Evolutionary conservation across 2,797 vertebrate genomes (phyloP), one percentile per base, ranked within the genome.

Genomic region (Capromys pilorides): DNA sequence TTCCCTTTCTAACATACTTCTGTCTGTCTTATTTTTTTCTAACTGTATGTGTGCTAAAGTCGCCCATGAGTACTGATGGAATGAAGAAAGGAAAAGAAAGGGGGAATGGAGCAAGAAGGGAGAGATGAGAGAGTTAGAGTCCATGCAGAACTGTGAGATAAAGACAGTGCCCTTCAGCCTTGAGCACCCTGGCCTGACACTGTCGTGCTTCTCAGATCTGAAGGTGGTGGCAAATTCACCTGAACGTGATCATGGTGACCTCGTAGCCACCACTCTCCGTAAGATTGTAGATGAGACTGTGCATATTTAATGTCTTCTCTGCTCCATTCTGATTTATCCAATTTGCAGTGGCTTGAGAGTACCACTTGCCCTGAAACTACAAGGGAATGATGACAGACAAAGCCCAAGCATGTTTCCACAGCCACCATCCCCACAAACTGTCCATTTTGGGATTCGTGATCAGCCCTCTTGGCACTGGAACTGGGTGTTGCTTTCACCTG

Each of bases 211-310:
- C 49, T 64, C 51, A 14, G 51, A 1, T 11, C 36, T 3, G 11
- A 2, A 71, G 2, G 64, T 41, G 54, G 33, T 11, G 36, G 62
- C 6, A 2, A 79, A 67, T 12, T 71, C 95, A 96, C 96, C 39
- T 49, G 73, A 95, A 19, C 39, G 91, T 24, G 69, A 98, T 96
- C 88, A 98, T 98, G 19, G 97, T 97, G 84, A 99, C 98, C 0
- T 98, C 98, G 92, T 99, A 97, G 98, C 99, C 98, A 33, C 98
- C 98, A 0, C 98, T 98, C 5, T 98, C 95, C 0, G 97, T 98
- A 79, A 98, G 88, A 0, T 97, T 96, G 14, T 12, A 51, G 57
- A 21, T 59, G 59, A 59, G 6, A 21, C 59, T 59, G 59, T 57
- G 57, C 57, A 57, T 57, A 11, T 57, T 18, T 12, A 26, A 5